A percentile compares a stretch with the other conserved stretches of the same genome.
Conservation (phyloP, 2,113 vertebrate genomes). For the Gulo gulo region DNA sequence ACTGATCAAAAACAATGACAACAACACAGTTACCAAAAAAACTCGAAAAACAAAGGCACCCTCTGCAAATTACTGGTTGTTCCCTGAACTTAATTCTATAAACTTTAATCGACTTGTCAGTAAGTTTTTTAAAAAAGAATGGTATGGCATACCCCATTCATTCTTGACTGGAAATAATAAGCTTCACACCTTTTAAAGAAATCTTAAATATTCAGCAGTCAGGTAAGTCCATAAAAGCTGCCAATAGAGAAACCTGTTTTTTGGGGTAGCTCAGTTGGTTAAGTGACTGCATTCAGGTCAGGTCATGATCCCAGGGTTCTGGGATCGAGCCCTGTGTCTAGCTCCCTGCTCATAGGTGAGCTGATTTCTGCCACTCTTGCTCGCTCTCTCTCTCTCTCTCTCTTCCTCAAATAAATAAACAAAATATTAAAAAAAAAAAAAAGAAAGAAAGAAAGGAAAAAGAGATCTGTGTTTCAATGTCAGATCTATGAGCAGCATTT, state of each 20-base stretch:
- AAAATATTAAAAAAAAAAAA: not conserved
- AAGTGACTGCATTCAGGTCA: not conserved
- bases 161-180: not conserved
- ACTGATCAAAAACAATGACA: not conserved
- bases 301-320: not conserved
- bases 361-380: not conserved
- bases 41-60: not conserved
- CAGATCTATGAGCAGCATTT: not conserved
- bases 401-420: not conserved
- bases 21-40: not conserved
- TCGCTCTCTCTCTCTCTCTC: not conserved
- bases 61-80: not conserved
- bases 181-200: slow-evolving; percentile 9
- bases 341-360: not conserved
- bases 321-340: not conserved
- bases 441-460: not conserved
- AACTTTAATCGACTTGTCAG: not conserved
- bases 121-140: not conserved
- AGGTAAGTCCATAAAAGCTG: not conserved
- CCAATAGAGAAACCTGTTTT: not conserved
- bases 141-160: not conserved
- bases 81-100: not conserved
- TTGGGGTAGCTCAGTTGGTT: not conserved
- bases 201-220: not conserved
- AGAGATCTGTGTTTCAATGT: not conserved